Conservation (phyloP, 2,797 vertebrate genomes). For the Hybognathus amarus region DNA sequence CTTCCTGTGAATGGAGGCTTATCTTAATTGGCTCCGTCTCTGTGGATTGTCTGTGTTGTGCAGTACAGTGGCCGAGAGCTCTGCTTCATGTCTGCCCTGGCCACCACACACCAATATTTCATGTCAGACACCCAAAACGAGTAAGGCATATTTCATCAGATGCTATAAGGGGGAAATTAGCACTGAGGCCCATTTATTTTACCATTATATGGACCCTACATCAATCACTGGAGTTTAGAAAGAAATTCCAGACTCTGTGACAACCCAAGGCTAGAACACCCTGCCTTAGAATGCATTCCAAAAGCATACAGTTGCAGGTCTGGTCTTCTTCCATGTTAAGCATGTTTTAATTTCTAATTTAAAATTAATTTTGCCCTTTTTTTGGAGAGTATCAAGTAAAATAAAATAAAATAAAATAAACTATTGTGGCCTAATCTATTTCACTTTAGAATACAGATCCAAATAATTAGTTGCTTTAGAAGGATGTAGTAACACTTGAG, state of each 20-base stretch:
- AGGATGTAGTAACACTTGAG: too few relatives aligned
- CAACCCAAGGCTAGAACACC: slow-evolving; percentile 9
- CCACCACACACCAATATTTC: slow-evolving; percentile 63
- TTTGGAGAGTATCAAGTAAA: not conserved
- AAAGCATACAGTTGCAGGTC: slow-evolving; percentile 16
- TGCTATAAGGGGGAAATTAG: slow-evolving; percentile 65
- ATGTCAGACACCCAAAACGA: slow-evolving; percentile 63
- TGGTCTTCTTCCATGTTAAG: not conserved
- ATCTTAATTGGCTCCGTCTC: slow-evolving; percentile 81
- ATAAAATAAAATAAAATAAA: too few relatives aligned
- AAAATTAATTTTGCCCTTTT: not conserved
- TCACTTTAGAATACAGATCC: too few relatives aligned
- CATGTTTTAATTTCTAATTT: slow-evolving; percentile 1
- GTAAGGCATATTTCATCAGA: slow-evolving; percentile 62
- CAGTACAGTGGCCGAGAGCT: slow-evolving; percentile 61
- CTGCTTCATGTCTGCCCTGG: slow-evolving; percentile 72
- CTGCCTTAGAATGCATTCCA: slow-evolving; percentile 37
- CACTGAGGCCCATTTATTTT: slow-evolving; percentile 64
- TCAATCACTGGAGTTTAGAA: slow-evolving; percentile 58
- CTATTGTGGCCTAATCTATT: not conserved
- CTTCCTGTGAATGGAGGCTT: slow-evolving; percentile 83
- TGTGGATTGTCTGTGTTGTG: slow-evolving; percentile 69
- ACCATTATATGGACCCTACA: slow-evolving; percentile 58
- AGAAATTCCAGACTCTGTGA: slow-evolving; percentile 30
- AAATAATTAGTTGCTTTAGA: too few relatives aligned